Conservation (phyloP, 2,888 invertebrate genomes). For the Synanthedon andrenaeformis region DNA sequence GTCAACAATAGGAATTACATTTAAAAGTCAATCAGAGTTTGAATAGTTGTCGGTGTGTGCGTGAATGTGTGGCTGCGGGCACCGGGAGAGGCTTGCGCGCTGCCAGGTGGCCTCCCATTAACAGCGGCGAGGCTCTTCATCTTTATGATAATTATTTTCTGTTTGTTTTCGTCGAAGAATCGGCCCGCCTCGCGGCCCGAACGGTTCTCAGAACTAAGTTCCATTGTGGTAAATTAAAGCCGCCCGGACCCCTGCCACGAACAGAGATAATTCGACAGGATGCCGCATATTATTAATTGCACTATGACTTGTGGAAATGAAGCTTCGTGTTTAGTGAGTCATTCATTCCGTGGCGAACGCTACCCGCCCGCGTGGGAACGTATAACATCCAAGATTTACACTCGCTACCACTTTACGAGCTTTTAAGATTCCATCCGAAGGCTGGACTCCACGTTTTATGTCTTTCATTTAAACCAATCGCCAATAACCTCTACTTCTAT, state of each 20-base stretch:
- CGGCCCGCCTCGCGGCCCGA: conserved; percentile 58
- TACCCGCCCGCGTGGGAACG: conserved; percentile 57
- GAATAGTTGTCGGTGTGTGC: conserved; percentile 4
- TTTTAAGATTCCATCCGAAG: conserved; percentile 24
- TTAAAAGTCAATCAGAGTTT: conserved; percentile 18
- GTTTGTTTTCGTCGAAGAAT: conserved; percentile 70
- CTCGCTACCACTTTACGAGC: conserved; percentile 30
- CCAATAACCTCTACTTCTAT: not conserved
- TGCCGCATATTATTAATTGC: conserved; percentile 71
- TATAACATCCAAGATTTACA: conserved; percentile 43
- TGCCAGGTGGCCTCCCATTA: conserved; percentile 68
- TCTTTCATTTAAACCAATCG: not conserved
- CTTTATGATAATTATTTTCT: conserved; percentile 72
- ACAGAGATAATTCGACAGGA: conserved; percentile 70
- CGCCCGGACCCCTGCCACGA: conserved; percentile 68
- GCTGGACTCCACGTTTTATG: not conserved
- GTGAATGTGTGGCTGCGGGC: conserved; percentile 18
- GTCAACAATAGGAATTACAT: not conserved
- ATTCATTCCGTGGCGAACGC: conserved; percentile 56
- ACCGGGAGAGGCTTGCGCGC: conserved; percentile 19
- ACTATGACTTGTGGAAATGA: conserved; percentile 71
- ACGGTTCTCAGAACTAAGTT: conserved; percentile 67
- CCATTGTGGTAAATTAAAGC: conserved; percentile 71
- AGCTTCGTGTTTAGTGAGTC: conserved; percentile 66
- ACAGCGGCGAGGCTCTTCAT: conserved; percentile 66